Conservation (phyloP, 2,888 invertebrate genomes). For the Melangyna quadrimaculata region DNA sequence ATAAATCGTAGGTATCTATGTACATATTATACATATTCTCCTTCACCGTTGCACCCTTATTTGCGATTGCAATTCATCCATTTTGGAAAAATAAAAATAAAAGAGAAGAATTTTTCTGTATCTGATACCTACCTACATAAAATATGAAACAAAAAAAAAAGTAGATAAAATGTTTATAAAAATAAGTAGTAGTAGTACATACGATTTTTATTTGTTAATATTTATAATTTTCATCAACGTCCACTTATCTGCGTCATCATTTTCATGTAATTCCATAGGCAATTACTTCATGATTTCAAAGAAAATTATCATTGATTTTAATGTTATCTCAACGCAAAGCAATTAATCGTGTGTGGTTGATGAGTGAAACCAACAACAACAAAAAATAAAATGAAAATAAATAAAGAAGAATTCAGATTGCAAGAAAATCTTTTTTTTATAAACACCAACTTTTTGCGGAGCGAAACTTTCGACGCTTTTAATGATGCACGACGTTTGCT, state of each 20-base stretch:
- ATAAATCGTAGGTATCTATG: slow-evolving; percentile 17
- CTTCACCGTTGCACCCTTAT: slow-evolving; percentile 31
- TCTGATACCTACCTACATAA: slow-evolving; percentile 8
- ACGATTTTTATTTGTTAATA: slow-evolving; percentile 35
- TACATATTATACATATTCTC: too few relatives aligned
- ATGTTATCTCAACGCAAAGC: slow-evolving; percentile 41
- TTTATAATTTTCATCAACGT: slow-evolving; percentile 35
- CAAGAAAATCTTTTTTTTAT: slow-evolving; percentile 68
- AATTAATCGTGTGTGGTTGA: slow-evolving; percentile 35
- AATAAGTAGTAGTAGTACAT: slow-evolving; percentile 7
- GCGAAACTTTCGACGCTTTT: slow-evolving; percentile 75
- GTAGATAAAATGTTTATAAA: background rate
- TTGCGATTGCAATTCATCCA: slow-evolving; percentile 20
- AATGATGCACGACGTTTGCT: slow-evolving; percentile 76
- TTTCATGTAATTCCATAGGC: slow-evolving; percentile 16
- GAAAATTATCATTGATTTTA: slow-evolving; percentile 14
- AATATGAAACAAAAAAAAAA: background rate
- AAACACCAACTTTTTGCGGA: slow-evolving; percentile 73
- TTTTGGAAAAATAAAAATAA: background rate
- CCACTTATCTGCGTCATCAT: slow-evolving; percentile 62
- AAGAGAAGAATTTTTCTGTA: slow-evolving; percentile 9
- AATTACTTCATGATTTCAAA: slow-evolving; percentile 26
- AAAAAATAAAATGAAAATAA: slow-evolving; percentile 38
- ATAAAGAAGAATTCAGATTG: slow-evolving; percentile 55
- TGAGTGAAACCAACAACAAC: slow-evolving; percentile 30